Percentiles rank a stretch among this genome's conserved stretches.
These are phyloP conservation scores for Orthosia cruda DNA, from an alignment of 2,888 invertebrate genomes.

Conservation along the genomic window DNA sequence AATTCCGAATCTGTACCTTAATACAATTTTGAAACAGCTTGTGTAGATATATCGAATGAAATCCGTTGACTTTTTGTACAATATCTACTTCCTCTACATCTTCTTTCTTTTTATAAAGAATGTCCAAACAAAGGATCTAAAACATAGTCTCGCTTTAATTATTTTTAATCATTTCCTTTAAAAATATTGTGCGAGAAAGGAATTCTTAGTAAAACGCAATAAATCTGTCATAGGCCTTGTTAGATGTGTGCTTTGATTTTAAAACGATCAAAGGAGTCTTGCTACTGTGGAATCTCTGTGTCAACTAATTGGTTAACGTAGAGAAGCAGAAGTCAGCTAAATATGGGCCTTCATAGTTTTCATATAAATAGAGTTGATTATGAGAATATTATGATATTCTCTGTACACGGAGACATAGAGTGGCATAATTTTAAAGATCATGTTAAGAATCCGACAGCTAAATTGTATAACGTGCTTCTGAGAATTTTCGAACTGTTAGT, in stretches of 20 bases:
- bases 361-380: slow-evolving; percentile 19
- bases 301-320: slow-evolving; percentile 88
- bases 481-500: slow-evolving; percentile 8
- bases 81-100: not conserved
- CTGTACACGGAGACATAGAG: not conserved
- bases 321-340: slow-evolving; percentile 78
- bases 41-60: not conserved
- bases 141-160: slow-evolving; percentile 53
- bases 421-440: slow-evolving; percentile 17
- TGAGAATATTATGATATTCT: slow-evolving; percentile 27
- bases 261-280: slow-evolving; percentile 87
- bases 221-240: slow-evolving; percentile 90
- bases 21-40: slow-evolving; percentile 3
- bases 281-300: slow-evolving; percentile 81
- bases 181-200: slow-evolving; percentile 77
- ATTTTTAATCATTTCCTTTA: slow-evolving; percentile 76
- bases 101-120: slow-evolving; percentile 21
- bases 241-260: slow-evolving; percentile 87
- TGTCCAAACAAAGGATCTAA: slow-evolving; percentile 40
- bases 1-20: slow-evolving; percentile 11
- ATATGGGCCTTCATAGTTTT: slow-evolving; percentile 70
- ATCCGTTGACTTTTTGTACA: not conserved
- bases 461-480: not conserved
- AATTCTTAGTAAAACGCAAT: slow-evolving; percentile 84
- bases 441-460: not conserved